A percentile compares a stretch with the other conserved stretches of the same genome.
phyloP scores from a whole-genome alignment of 1,140 invertebrate species.

The Linepithema humile region DNA sequence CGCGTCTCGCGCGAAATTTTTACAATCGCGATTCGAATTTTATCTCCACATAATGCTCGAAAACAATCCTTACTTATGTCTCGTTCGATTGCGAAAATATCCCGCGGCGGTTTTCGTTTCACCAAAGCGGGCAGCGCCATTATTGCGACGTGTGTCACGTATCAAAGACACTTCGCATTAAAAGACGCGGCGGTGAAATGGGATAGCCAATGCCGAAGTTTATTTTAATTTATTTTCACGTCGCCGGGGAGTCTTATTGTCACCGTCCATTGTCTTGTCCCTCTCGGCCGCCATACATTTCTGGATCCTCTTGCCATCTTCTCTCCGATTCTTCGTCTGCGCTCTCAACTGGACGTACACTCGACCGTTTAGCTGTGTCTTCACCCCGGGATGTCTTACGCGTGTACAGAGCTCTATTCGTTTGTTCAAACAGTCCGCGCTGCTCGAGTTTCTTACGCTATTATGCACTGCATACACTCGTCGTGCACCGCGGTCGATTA shows the following conservation, averaged over 20 bases:
- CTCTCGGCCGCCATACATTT: conserved; percentile 52
- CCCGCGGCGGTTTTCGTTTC: neutral
- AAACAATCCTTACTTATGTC: neutral
- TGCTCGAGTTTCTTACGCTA: conserved; percentile 55
- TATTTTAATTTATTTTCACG: conserved; percentile 77
- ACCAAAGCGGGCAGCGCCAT: neutral
- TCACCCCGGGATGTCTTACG: conserved; percentile 62
- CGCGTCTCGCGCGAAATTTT: too few species aligned
- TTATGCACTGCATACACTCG: conserved; percentile 47
- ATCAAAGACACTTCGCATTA: neutral
- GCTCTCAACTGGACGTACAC: conserved; percentile 23
- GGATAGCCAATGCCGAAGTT: conserved; percentile 57
- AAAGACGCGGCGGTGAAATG: neutral
- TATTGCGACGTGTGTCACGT: neutral
- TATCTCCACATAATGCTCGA: neutral
- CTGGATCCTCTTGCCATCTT: conserved; percentile 37
- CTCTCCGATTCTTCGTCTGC: conserved; percentile 29
- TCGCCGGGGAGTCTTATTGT: conserved; percentile 75
- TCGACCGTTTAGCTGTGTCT: conserved; percentile 64
- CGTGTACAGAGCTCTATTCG: conserved; percentile 62
- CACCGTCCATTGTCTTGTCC: conserved; percentile 79
- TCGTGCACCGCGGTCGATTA: neutral
- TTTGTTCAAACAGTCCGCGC: conserved; percentile 62
- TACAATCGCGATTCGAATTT: neutral
- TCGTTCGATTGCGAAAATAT: neutral